Base-by-base conservation (phyloP, 2,113 vertebrate genomes). In the Gorsachius goisagi region DNA sequence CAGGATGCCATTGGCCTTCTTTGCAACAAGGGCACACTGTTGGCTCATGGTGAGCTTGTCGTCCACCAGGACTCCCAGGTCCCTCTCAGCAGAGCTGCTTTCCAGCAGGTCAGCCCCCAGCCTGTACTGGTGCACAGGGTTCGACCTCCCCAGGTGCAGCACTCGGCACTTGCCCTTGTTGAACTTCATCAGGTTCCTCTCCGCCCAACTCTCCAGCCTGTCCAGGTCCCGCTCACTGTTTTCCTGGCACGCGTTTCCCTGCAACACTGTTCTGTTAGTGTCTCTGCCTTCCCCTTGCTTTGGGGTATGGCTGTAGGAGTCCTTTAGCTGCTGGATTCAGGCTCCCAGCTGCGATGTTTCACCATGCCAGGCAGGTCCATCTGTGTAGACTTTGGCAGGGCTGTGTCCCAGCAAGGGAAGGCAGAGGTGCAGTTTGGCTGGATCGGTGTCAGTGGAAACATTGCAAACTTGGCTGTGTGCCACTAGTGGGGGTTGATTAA, bases 401-500 rank as follows among this genome's bases (percentile, higher is more conserved):
- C 30, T 45, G 18, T 19, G 27, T 72, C 47, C 58, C 59, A 30
- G 52, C 2, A 9, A 81, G 59, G 44, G 37, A 63, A 32, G 62
- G 49, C 49, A 59, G 78, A 85, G 53, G 27, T 68, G 32, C 18
- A 5, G 15, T 85, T 59, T 63, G 58, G 13, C 47, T 80, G 53
- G 17, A 17, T 74, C 3, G 1, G 6, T 9, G n/a, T 68, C 53
- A 5, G 47, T 80, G 33, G 37, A 35, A 59, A 30, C 20, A 32
- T 17, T 0, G 1, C 24, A 47, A 59, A 15, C 11, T 77, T 69
- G 69, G 32, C 64, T 68, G 8, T 16, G 28, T 1, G 1, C 26
- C 45, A 24, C 24, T 44, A 7, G 35, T 44, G n/a, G 10, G n/a
- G 2, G 6, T 9, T 49, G 56, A 58, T 32, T 76, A 35, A 80